These are phyloP conservation scores for Crypturellus undulatus DNA, from an alignment of 2,113 vertebrate genomes.

Conservation along the genomic window DNA sequence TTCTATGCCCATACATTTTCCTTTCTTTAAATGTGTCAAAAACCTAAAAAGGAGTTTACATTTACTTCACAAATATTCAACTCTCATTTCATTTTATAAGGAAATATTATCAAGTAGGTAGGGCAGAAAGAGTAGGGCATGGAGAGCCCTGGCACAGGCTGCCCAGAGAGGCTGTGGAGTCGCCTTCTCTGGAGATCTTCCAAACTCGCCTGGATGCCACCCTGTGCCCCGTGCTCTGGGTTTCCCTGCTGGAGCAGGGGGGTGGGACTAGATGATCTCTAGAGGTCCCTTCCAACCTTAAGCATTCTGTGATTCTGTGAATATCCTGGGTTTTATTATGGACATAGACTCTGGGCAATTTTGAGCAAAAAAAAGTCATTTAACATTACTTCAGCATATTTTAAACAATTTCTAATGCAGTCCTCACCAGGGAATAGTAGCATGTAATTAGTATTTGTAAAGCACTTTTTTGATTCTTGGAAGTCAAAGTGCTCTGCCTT, in stretches of 20 bases:
- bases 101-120: neutral
- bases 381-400: slow-evolving; percentile 37
- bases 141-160: no score
- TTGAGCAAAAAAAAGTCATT: neutral
- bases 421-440: neutral
- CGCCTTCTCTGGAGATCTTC: no score
- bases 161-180: no score
- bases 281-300: no score
- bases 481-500: slow-evolving; percentile 16
- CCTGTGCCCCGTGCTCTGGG: no score
- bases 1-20: neutral
- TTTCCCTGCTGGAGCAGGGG: no score
- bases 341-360: neutral
- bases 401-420: slow-evolving; percentile 40
- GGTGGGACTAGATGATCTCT: no score
- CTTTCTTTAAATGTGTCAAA: neutral
- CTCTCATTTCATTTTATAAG: neutral
- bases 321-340: neutral
- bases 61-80: neutral
- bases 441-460: slow-evolving; percentile 23
- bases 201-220: no score
- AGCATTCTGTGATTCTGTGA: neutral
- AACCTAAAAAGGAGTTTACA: neutral
- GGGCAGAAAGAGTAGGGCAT: neutral
- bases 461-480: slow-evolving; percentile 10